A percentile compares a stretch with the other conserved stretches of the same genome.
phyloP scores from a whole-genome alignment of 2,888 invertebrate genomes.

The Strigamia crassipes region DNA sequence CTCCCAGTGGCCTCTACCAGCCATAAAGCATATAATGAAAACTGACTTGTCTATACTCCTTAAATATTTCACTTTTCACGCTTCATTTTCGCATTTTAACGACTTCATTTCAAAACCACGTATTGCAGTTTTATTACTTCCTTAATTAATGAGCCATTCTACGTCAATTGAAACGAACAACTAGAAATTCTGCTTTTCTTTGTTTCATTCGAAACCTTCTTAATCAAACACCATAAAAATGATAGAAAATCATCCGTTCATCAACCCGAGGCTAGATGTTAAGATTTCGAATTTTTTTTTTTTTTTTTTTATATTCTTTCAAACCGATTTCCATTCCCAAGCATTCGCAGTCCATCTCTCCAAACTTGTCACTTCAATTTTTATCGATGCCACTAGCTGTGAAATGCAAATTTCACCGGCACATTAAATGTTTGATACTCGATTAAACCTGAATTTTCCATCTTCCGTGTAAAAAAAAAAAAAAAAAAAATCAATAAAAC shows the following conservation, averaged over 20 bases:
- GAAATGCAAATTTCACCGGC: background rate
- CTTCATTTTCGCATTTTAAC: background rate
- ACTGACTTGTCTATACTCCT: no score
- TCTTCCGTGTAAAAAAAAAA: background rate
- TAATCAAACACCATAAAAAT: background rate
- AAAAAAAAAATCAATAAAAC: background rate
- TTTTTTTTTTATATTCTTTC: no score
- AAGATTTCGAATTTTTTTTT: no score
- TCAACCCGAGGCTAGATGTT: background rate
- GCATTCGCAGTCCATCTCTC: background rate
- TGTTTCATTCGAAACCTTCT: background rate
- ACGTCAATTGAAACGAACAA: background rate
- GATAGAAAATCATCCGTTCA: background rate
- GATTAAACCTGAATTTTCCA: background rate
- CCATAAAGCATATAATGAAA: no score
- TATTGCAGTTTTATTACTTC: background rate
- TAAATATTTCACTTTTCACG: background rate
- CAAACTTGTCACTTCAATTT: background rate
- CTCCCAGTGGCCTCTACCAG: no score
- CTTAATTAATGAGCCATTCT: background rate
- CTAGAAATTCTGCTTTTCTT: background rate
- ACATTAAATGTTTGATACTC: background rate
- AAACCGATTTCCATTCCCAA: no score
- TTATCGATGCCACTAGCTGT: background rate
- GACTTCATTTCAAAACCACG: background rate